A percentile compares a stretch with the other conserved stretches of the same genome.
These are phyloP conservation scores for Scalopus aquaticus DNA, from an alignment of 2,113 vertebrate genomes.

Conservation along the genomic window DNA sequence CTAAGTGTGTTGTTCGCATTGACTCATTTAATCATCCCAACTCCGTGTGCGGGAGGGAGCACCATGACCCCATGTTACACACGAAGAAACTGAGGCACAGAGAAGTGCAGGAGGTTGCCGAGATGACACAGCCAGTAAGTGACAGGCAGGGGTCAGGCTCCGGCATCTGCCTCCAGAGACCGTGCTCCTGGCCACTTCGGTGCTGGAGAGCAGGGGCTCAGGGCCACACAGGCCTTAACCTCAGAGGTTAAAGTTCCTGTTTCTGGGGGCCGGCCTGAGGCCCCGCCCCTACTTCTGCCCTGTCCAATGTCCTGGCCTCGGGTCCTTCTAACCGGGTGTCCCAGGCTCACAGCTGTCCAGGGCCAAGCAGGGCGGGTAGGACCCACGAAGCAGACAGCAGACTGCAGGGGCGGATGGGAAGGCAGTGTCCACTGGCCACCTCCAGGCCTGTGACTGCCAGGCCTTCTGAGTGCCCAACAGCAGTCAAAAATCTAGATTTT, in stretches of 20 bases:
- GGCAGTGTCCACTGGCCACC: not conserved
- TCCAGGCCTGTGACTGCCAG: not conserved
- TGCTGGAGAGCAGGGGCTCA: not conserved
- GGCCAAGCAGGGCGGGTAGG: accelerated
- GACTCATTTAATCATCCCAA: not conserved
- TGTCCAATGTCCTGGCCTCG: not conserved
- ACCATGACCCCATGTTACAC: not conserved
- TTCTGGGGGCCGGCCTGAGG: accelerated
- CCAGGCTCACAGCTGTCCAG: not conserved
- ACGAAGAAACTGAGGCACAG: not conserved
- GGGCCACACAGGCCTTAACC: not conserved
- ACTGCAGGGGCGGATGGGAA: not conserved
- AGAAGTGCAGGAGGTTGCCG: not conserved
- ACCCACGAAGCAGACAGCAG: accelerated
- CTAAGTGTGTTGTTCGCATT: accelerated
- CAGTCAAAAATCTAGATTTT: not conserved
- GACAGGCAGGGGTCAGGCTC: not conserved
- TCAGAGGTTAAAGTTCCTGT: not conserved
- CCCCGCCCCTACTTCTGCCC: not conserved
- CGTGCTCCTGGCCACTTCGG: accelerated
- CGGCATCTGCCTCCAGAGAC: not conserved
- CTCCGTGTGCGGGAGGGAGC: accelerated
- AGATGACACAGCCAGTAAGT: not conserved
- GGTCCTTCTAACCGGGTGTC: not conserved
- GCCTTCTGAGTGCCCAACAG: not conserved